Evolutionary conservation across 2,888 invertebrate species (phyloP).

Genomic region (Tethea ocularis): DNA sequence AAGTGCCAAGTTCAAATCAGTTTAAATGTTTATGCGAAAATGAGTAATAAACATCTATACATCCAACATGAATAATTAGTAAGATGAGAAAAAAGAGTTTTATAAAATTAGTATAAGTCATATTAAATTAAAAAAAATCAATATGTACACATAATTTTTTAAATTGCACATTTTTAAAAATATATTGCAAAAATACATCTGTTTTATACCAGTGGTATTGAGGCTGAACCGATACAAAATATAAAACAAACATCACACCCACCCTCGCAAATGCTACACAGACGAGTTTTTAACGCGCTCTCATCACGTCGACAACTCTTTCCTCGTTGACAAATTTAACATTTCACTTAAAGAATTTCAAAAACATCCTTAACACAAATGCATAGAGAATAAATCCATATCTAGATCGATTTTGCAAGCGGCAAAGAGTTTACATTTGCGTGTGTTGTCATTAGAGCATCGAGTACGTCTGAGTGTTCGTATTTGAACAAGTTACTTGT

Average conservation of each 20-base stretch:
- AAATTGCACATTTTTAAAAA: background rate
- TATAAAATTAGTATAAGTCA: too few relatives aligned
- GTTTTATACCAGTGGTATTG: slow-evolving; percentile 20
- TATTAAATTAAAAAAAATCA: too few relatives aligned
- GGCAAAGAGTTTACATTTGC: slow-evolving; percentile 23
- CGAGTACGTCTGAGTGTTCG: slow-evolving; percentile 51
- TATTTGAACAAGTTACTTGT: slow-evolving; percentile 17
- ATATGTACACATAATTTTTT: too few relatives aligned
- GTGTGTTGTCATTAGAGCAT: slow-evolving; percentile 33
- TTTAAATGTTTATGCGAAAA: too few relatives aligned
- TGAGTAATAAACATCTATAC: too few relatives aligned
- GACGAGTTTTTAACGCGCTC: slow-evolving; percentile 40
- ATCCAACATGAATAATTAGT: too few relatives aligned
- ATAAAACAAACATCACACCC: slow-evolving; percentile 46
- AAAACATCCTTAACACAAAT: slow-evolving; percentile 19
- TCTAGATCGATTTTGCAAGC: slow-evolving; percentile 11
- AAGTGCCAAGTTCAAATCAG: too few relatives aligned
- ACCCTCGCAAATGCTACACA: slow-evolving; percentile 39
- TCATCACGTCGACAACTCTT: slow-evolving; percentile 48
- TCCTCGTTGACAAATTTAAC: slow-evolving; percentile 33
- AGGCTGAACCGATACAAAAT: slow-evolving; percentile 36
- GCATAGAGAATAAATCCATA: slow-evolving; percentile 27
- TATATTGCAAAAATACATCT: slow-evolving; percentile 8
- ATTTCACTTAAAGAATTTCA: slow-evolving; percentile 12
- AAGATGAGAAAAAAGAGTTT: too few relatives aligned